These are phyloP conservation scores for Zoanthus sociatus DNA, from an alignment of 92 coral and sea anemone genomes.

Conservation along the genomic window DNA sequence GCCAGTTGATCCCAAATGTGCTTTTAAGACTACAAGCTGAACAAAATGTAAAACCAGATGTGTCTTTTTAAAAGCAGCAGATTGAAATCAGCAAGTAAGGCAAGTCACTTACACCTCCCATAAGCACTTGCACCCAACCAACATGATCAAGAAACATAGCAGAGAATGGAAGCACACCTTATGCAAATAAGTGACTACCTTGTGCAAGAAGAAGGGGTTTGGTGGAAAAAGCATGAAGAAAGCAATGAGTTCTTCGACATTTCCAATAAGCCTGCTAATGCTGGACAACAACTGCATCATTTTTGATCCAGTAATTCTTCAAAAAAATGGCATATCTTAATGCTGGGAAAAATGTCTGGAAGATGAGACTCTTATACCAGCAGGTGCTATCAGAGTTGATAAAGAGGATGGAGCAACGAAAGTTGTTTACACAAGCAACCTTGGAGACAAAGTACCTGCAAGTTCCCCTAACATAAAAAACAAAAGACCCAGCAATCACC, in stretches of 20 bases:
- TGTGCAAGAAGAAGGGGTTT: conserved; percentile 58
- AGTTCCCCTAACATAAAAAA: background rate
- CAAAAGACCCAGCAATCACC: conserved; percentile 20
- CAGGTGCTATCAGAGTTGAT: conserved; percentile 24
- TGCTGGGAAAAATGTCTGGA: conserved; percentile 50
- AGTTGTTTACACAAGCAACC: conserved; percentile 22
- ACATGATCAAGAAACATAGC: too few relatives aligned
- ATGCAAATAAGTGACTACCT: conserved; percentile 52
- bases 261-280: conserved; percentile 12
- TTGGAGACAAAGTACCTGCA: background rate
- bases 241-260: conserved; percentile 71
- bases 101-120: too few relatives aligned
- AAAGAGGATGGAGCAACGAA: conserved; percentile 34
- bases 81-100: too few relatives aligned
- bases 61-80: too few relatives aligned
- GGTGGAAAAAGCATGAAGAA: conserved; percentile 73
- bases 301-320: conserved; percentile 54
- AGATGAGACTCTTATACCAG: conserved; percentile 19
- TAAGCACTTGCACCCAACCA: too few relatives aligned
- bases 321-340: conserved; percentile 52
- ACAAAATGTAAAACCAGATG: too few relatives aligned
- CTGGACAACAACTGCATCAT: conserved; percentile 61
- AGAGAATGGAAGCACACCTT: too few relatives aligned
- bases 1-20: too few relatives aligned
- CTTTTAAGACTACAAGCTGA: too few relatives aligned